Conservation (phyloP, 2,888 invertebrate genomes). For the Dolichomitus sp. region DNA sequence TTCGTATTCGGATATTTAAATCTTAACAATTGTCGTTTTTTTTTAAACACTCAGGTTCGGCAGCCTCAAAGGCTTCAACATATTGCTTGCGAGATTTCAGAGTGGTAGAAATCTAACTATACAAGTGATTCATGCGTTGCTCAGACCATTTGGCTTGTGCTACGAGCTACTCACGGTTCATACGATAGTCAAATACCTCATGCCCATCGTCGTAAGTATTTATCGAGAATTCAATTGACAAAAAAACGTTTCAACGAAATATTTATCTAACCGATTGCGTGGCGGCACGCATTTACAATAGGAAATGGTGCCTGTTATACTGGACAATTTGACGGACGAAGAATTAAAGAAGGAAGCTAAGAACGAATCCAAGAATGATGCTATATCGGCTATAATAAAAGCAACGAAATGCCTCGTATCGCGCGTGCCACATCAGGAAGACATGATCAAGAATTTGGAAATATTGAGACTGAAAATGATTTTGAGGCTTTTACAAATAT, state of each 20-base stretch:
- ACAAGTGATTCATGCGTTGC: constrained; percentile 92
- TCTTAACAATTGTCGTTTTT: constrained; percentile 66
- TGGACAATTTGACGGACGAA: constrained; percentile 97
- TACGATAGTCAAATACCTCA: constrained; percentile 96
- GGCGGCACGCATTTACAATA: constrained; percentile 82
- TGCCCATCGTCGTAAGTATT: constrained; percentile 94
- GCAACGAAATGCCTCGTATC: constrained; percentile 96
- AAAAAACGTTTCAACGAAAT: not conserved
- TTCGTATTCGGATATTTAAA: not conserved
- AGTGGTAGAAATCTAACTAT: constrained; percentile 91
- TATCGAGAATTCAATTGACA: not conserved
- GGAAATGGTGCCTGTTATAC: constrained; percentile 96
- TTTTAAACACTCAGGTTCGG: constrained; percentile 90
- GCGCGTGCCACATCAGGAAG: constrained; percentile 94
- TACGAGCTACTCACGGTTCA: constrained; percentile 96
- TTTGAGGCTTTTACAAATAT: constrained; percentile 96
- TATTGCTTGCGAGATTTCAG: constrained; percentile 94
- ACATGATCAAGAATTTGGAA: constrained; percentile 93
- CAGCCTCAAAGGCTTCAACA: constrained; percentile 95
- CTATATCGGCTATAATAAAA: constrained; percentile 97
- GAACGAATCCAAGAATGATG: constrained; percentile 98
- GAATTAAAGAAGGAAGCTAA: constrained; percentile 98
- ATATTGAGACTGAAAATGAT: constrained; percentile 99
- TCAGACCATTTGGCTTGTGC: constrained; percentile 97
- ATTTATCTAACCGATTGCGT: not conserved